Percentiles rank a stretch among this genome's conserved stretches.
phyloP scores from a whole-genome alignment of 2,797 vertebrate genomes.

The Danio jaintianensis region DNA sequence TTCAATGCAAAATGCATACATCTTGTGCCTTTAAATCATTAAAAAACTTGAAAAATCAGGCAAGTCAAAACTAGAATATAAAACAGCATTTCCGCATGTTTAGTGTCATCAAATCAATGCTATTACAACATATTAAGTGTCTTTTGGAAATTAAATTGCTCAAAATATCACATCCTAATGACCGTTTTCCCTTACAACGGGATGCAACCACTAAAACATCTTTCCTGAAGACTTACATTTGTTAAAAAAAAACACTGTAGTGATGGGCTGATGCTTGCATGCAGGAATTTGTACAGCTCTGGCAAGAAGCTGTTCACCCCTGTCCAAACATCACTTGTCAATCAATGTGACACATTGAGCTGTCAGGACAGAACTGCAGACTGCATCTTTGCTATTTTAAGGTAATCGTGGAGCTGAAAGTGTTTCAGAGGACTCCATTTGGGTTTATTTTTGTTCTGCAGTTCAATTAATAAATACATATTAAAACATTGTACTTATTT shows the following conservation, averaged over 20 bases:
- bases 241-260: not conserved
- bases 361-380: not conserved
- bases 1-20: too few relatives aligned
- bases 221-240: not conserved
- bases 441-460: not conserved
- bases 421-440: not conserved
- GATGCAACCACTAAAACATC: not conserved
- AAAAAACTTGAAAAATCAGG: too few relatives aligned
- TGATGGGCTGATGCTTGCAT: not conserved
- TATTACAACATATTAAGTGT: too few relatives aligned
- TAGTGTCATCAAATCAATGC: too few relatives aligned
- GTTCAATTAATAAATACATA: too few relatives aligned
- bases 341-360: not conserved
- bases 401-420: not conserved
- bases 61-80: too few relatives aligned
- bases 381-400: not conserved
- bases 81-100: too few relatives aligned
- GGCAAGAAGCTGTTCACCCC: not conserved
- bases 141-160: too few relatives aligned
- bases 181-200: not conserved
- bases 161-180: too few relatives aligned
- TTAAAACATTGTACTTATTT: too few relatives aligned
- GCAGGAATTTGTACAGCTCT: slow-evolving; percentile 1
- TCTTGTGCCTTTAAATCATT: too few relatives aligned
- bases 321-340: not conserved